Percentiles rank a stretch among this genome's conserved stretches.
These are phyloP conservation scores for Dicyrtoma fusca DNA, from an alignment of 2,888 invertebrate genomes.

Conservation along the genomic window DNA sequence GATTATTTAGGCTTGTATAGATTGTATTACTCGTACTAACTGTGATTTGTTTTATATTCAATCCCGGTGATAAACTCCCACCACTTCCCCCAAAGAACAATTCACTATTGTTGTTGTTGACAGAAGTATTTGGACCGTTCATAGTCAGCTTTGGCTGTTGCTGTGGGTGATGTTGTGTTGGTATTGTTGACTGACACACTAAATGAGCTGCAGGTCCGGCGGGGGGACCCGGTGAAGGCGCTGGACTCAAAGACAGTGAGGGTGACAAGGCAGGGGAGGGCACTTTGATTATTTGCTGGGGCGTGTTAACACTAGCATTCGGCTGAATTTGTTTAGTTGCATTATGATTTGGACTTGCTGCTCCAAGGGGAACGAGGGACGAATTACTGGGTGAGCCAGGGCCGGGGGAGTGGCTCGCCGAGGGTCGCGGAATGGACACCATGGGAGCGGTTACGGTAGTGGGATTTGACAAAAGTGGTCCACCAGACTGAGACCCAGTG, in stretches of 20 bases:
- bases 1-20: conserved; percentile 6
- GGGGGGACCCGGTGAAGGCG: conserved; percentile 9
- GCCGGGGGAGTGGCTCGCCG: conserved; percentile 56
- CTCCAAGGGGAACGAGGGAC: neutral
- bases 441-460: conserved; percentile 22
- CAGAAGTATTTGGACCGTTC: neutral
- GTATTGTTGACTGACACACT: neutral
- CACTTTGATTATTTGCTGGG: neutral
- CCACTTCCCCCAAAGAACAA: too few species aligned
- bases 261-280: conserved; percentile 24
- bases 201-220: conserved; percentile 16
- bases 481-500: neutral
- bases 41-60: conserved; percentile 1
- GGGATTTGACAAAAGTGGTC: neutral
- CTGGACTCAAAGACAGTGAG: conserved; percentile 17
- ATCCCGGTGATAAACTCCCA: neutral
- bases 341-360: neutral
- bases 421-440: conserved; percentile 57
- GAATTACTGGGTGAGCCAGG: conserved; percentile 30
- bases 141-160: conserved; percentile 3
- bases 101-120: neutral
- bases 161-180: neutral
- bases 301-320: neutral
- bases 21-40: neutral
- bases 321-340: conserved; percentile 5